Conservation (phyloP, 2,113 vertebrate species). For the Lycaon pictus region DNA sequence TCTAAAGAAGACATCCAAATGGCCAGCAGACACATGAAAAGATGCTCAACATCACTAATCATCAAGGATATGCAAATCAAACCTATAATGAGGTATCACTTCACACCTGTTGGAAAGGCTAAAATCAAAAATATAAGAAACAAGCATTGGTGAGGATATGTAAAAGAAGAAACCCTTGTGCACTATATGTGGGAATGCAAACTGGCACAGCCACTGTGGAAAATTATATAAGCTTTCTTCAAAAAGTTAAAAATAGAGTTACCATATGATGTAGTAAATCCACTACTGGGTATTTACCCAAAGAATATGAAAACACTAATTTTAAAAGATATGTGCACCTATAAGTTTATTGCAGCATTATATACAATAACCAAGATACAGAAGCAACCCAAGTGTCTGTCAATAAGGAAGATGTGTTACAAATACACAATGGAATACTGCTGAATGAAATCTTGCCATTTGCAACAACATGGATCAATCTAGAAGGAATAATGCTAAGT, state of each 20-base stretch:
- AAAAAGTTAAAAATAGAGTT: not conserved
- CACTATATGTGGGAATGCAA: not conserved
- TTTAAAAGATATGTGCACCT: not conserved
- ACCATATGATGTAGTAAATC: not conserved
- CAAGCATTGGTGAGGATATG: not conserved
- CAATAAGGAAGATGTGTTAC: not conserved
- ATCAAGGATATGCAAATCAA: not conserved
- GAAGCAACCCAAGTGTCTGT: not conserved
- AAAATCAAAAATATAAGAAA: not conserved
- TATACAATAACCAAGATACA: not conserved
- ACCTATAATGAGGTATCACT: not conserved
- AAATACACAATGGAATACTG: not conserved
- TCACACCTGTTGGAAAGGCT: not conserved
- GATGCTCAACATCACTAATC: not conserved
- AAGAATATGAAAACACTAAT: not conserved
- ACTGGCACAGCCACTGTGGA: not conserved
- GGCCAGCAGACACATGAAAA: not conserved
- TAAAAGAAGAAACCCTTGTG: not conserved
- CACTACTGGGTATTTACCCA: not conserved
- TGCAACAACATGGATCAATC: not conserved
- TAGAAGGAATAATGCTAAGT: not conserved
- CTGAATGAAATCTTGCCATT: not conserved
- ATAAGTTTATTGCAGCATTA: not conserved
- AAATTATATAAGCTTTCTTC: not conserved
- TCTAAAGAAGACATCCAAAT: not conserved